Evolutionary conservation across 1,140 invertebrate species (phyloP).

Genomic region (Plodia interpunctella): DNA sequence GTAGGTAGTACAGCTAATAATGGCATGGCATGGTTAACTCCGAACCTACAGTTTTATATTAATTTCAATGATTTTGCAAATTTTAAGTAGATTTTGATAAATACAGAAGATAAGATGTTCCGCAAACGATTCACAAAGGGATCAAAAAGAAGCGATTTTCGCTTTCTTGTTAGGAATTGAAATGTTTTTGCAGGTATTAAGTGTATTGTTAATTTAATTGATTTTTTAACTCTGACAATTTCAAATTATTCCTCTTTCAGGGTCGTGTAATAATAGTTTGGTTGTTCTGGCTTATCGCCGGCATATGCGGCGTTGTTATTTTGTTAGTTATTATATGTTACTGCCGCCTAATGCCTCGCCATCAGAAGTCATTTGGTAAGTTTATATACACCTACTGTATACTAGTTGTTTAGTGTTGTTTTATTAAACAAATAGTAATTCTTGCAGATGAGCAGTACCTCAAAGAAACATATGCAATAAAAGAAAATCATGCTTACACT

Average conservation of each 20-base stretch:
- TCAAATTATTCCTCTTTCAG: slow-evolving; percentile 40
- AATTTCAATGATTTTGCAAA: slow-evolving; percentile 38
- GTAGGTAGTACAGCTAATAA: background rate
- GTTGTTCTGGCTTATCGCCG: slow-evolving; percentile 75
- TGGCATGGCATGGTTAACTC: too few species aligned
- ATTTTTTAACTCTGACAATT: slow-evolving; percentile 12
- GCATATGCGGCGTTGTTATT: slow-evolving; percentile 72
- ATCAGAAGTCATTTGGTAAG: slow-evolving; percentile 74
- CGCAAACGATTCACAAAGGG: slow-evolving; percentile 39
- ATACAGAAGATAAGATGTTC: slow-evolving; percentile 57
- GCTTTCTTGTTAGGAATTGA: slow-evolving; percentile 61
- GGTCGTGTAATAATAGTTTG: slow-evolving; percentile 75
- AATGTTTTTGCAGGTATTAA: slow-evolving; percentile 71
- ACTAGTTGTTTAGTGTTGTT: background rate
- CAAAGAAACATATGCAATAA: slow-evolving; percentile 61
- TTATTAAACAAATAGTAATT: slow-evolving; percentile 5
- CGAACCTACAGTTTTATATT: slow-evolving; percentile 18
- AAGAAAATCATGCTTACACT: slow-evolving; percentile 60
- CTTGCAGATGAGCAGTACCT: slow-evolving; percentile 67
- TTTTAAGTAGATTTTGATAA: slow-evolving; percentile 40
- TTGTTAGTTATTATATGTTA: slow-evolving; percentile 75
- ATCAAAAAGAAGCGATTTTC: slow-evolving; percentile 58
- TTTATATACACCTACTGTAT: background rate
- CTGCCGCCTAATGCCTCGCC: slow-evolving; percentile 76
- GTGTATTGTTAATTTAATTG: slow-evolving; percentile 4